Base-by-base conservation (phyloP, 2,113 vertebrate species). In the Melanotaenia duboulayi region DNA sequence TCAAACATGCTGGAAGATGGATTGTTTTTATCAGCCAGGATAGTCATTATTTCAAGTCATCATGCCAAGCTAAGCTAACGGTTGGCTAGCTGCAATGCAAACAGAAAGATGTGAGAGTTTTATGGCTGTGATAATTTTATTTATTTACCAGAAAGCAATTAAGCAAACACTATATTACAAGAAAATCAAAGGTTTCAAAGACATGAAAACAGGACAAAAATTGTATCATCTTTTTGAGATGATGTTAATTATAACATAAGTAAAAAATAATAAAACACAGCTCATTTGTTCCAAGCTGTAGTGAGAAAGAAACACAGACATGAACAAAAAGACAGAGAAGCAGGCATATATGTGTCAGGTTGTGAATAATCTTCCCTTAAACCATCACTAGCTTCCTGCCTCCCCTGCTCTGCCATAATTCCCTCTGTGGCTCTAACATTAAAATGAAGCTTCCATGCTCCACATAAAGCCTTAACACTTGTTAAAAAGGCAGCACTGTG, bases 271-370 rank as follows among this genome's bases (percentile, higher is more conserved):
- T 14, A 14, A 14, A 10, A 3, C 49, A 69, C 25, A 61, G 28
- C 51, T 80, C n/a, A 54, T 58, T 16, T 17, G 13, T 65, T 60
- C 62, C 61, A 76, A 84, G 74, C 56, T 80, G 46, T 50, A 46
- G n/a, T 14, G 20, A 42, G 12, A 42, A 42, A 42, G 14, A 42
- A 42, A 42, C 10, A 49, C 67, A 69, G 39, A 72, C 13, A 32
- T 35, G 24, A 20, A 65, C 32, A 59, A 19, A 50, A n/a, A 60
- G n/a, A 66, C 49, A 61, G 60, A 0, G 11, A 69, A 48, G 42
- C 54, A 76, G n/a, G 69, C 35, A 51, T 28, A 40, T 40, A 54
- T 20, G 69, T 63, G 49, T 69, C 25, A 48, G 49, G 22, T 57
- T 19, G 54, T 51, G 50, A 65, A 20, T 64, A 49, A 32, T 60